These are phyloP conservation scores for Chaetodon trifasciatus DNA, from an alignment of 2,797 vertebrate species.

Conservation along the genomic window DNA sequence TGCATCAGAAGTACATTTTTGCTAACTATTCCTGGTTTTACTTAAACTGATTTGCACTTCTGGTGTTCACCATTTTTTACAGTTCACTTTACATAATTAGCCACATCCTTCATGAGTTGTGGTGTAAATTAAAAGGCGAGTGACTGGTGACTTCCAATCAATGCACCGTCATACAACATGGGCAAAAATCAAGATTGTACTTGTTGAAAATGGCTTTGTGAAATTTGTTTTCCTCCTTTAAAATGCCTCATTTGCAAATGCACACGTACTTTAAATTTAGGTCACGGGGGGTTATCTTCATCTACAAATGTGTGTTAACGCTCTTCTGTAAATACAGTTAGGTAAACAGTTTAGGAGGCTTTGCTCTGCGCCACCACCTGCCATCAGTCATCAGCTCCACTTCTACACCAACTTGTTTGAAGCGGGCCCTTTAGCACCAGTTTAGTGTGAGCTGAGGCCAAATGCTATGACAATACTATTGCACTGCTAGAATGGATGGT, in stretches of 20 bases:
- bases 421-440: constrained; percentile 52
- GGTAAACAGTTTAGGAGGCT: constrained; percentile 63
- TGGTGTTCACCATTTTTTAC: not conserved
- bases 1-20: not conserved
- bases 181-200: constrained; percentile 8
- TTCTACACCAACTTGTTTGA: constrained; percentile 46
- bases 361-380: constrained; percentile 58
- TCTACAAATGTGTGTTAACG: constrained; percentile 44
- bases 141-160: constrained; percentile 4
- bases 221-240: constrained; percentile 15
- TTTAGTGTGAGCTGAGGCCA: constrained; percentile 82
- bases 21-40: not conserved
- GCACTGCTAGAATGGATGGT: constrained; percentile 99
- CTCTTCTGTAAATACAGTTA: constrained; percentile 66
- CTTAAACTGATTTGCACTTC: not conserved
- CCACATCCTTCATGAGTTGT: constrained; percentile 1
- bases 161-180: constrained; percentile 3
- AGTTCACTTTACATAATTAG: constrained; percentile 1
- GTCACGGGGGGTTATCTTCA: constrained; percentile 19
- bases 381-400: constrained; percentile 63
- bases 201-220: not conserved
- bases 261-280: constrained; percentile 33
- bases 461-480: constrained; percentile 99
- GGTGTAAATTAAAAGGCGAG: constrained; percentile 8
- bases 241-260: not conserved